A percentile compares a stretch with the other conserved stretches of the same genome.
These are phyloP conservation scores for Pterophyllum scalare DNA, from an alignment of 2,113 vertebrate species.

Conservation along the genomic window DNA sequence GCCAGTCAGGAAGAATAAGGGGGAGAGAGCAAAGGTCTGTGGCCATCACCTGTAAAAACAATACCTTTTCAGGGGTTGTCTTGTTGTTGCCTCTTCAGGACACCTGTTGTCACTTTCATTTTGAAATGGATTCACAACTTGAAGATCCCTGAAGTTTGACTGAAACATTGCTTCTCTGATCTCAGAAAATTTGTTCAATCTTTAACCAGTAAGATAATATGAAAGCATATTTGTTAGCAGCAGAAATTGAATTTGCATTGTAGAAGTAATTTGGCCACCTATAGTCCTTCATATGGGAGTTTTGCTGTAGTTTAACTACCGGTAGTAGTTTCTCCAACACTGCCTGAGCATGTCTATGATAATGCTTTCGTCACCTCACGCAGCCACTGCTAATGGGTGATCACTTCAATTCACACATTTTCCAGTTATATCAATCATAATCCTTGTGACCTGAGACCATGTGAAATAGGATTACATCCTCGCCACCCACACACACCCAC, in stretches of 20 bases:
- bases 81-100: too few species aligned
- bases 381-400: background rate
- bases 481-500: background rate
- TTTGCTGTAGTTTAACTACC: background rate
- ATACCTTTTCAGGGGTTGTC: too few species aligned
- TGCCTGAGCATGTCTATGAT: background rate
- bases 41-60: too few species aligned
- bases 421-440: conserved; percentile 47
- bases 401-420: conserved; percentile 24
- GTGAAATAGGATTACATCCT: conserved; percentile 52
- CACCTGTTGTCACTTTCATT: too few species aligned
- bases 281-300: background rate
- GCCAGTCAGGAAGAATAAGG: too few species aligned
- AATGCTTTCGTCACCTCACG: background rate
- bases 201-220: background rate
- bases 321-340: background rate
- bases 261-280: too few species aligned
- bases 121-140: too few species aligned
- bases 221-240: background rate
- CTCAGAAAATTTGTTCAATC: background rate
- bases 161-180: background rate
- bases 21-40: too few species aligned
- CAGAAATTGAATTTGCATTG: background rate
- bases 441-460: conserved; percentile 33
- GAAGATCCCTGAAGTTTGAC: too few species aligned